Evolutionary conservation across 2,797 vertebrate species (phyloP), one percentile per base, ranked within the genome.

Genomic region (Mormyrops boulengeri): DNA sequence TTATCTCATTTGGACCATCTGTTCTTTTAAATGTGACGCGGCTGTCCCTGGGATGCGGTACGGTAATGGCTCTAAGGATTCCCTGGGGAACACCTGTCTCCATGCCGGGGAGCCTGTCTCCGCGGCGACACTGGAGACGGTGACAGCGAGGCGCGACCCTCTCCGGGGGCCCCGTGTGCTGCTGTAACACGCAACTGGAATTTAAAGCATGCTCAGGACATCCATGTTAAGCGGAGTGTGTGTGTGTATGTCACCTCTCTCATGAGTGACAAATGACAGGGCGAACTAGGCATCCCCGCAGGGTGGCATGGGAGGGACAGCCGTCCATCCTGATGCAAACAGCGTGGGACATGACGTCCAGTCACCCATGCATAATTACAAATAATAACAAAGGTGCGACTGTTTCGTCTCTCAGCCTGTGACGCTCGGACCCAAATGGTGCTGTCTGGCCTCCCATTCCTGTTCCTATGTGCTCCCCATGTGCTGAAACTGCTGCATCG

Each of bases 1-100:
- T 87, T 57, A 57, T 57, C 85, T 87, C 52, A 41, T 57, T 57
- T 87, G 34, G 30, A n/a, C 85, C 85, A 87, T 57, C 30, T 57
- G 52, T 88, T 38, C 53, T 12, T 87, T 57, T 87, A 87, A 60
- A 87, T 19, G 17, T 38, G 14, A 38, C 53, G 14, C 53, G 50
- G 26, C 53, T 57, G 85, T 38, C 14, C 52, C 52, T 2, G 12
- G 30, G 8, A 49, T 6, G 49, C 82, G 11, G 7, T 4, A 11
- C 4, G 34, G 14, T 57, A 87, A 57, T 57, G 30, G 85, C 26
- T 41, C 50, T 53, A 86, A 34, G 84, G 34, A 41, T n/a, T 41
- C 85, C 52, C 85, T 7, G 30, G 85, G 44, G 85, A 57, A 38
- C 85, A 57, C 52, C 52, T 34, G 85, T 53, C 52, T 57, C 53